A percentile compares a stretch with the other conserved stretches of the same genome.
Conservation (phyloP, 1,140 invertebrate genomes). For the Drosophila repletoides region DNA sequence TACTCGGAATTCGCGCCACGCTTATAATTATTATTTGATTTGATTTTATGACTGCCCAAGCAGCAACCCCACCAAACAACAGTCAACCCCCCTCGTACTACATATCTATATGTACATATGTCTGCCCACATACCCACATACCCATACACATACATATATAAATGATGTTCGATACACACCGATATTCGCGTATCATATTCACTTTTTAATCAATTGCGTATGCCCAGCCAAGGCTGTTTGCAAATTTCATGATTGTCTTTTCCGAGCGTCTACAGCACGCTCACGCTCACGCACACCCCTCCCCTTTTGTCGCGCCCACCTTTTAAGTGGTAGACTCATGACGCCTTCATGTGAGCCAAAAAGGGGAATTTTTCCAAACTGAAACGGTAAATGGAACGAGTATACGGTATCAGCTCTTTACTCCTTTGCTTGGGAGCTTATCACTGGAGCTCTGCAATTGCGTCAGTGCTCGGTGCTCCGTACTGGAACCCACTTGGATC, state of each 20-base stretch:
- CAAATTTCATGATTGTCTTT: slow-evolving; percentile 7
- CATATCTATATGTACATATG: too few species aligned
- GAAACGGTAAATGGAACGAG: too few species aligned
- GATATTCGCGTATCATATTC: slow-evolving; percentile 39
- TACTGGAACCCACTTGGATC: too few species aligned
- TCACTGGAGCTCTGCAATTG: background rate
- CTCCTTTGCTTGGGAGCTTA: slow-evolving; percentile 7
- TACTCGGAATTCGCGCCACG: slow-evolving; percentile 38
- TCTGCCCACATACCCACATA: too few species aligned
- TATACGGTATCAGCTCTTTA: background rate
- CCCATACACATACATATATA: background rate
- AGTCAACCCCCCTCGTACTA: too few species aligned
- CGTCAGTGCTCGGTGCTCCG: slow-evolving; percentile 10
- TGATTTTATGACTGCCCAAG: slow-evolving; percentile 37
- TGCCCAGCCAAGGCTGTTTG: background rate
- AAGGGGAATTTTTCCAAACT: background rate
- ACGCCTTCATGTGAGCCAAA: background rate
- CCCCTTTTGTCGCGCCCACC: background rate
- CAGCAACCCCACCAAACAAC: background rate
- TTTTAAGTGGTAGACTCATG: background rate
- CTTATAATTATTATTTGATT: slow-evolving; percentile 71
- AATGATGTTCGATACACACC: too few species aligned
- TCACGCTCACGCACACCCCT: too few species aligned
- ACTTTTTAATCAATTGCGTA: slow-evolving; percentile 42
- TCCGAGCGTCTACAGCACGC: background rate